A percentile compares a stretch with the other conserved stretches of the same genome.
These are phyloP conservation scores for Enteromius thamalakanensis DNA, from an alignment of 2,797 vertebrate genomes.

Conservation along the genomic window DNA sequence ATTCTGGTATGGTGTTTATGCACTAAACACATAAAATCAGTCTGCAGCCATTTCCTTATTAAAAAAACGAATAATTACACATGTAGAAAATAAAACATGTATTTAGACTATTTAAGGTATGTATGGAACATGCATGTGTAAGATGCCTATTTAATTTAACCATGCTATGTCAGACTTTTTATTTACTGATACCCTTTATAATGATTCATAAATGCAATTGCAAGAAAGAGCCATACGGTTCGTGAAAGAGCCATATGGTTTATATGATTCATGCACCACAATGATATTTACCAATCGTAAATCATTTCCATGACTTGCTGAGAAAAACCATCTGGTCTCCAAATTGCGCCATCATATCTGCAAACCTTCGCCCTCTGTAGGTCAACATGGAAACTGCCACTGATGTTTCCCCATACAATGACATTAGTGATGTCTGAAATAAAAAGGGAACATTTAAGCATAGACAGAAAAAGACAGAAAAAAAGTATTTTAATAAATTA, in stretches of 20 bases:
- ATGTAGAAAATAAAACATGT: background rate
- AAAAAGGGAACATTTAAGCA: background rate
- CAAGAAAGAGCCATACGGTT: background rate
- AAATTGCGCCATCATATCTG: slow-evolving; percentile 79
- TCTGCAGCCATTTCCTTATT: slow-evolving; percentile 81
- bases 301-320: slow-evolving; percentile 76
- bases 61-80: background rate
- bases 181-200: background rate
- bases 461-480: background rate
- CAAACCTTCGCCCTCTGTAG: slow-evolving; percentile 84
- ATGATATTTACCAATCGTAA: slow-evolving; percentile 79
- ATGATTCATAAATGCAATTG: background rate
- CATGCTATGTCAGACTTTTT: background rate
- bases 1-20: slow-evolving; percentile 57
- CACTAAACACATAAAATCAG: slow-evolving; percentile 74
- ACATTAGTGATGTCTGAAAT: slow-evolving; percentile 83
- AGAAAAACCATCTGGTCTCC: slow-evolving; percentile 81
- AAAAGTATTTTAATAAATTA: background rate
- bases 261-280: background rate
- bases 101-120: background rate
- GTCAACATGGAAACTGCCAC: slow-evolving; percentile 83
- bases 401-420: slow-evolving; percentile 91
- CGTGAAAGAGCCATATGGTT: background rate
- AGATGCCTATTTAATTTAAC: background rate
- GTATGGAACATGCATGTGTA: background rate